Base-by-base conservation (phyloP, 2,888 invertebrate species). In the Aradus depressus region DNA sequence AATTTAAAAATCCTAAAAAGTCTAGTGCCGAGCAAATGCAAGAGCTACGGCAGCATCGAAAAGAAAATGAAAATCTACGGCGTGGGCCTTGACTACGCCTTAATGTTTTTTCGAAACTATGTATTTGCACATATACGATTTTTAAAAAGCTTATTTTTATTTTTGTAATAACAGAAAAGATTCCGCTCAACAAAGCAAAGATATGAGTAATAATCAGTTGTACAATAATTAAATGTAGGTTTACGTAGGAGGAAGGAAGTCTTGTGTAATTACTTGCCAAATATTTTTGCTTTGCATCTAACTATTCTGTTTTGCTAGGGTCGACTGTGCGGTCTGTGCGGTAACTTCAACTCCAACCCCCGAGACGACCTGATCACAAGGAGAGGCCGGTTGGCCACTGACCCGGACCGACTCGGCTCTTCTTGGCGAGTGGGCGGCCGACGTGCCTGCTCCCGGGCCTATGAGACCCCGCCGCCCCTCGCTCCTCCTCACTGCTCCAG, bases 371-470 rank as follows among this genome's bases (percentile, higher is more conserved):
- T 90, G 64, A 79, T 72, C 58, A 78, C 79, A 44, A 75, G 81
- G 45, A 76, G 76, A 58, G 87, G 85, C 8, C 57, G 58, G 42
- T 68, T 80, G 42, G 75, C 84, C 53, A 73, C 73, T 39, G 84
- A 87, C 60, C 69, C 74, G 0, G 70, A 72, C 44, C 76, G 76
- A 48, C 92, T 95, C 63, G 92, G 88, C 3, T 76, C 82, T 43
- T 89, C 92, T 3, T 96, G 95, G 95, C 78, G 87, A 47, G 85
- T 90, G 1, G 92, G 92, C 1, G 84, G 85, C n/a, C 50, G 51
- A 41, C 45, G 44, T 38, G 53, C 56, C 5, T 43, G 47, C 34
- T 52, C 52, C 63, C 66, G 53, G 61, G 69, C 58, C 69, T 75
- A 58, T 51, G 60, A 50, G 62, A 69, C 43, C 71, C 72, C 58